Conservation (phyloP, 2,888 invertebrate species). For the Mechanitis messenoides region DNA sequence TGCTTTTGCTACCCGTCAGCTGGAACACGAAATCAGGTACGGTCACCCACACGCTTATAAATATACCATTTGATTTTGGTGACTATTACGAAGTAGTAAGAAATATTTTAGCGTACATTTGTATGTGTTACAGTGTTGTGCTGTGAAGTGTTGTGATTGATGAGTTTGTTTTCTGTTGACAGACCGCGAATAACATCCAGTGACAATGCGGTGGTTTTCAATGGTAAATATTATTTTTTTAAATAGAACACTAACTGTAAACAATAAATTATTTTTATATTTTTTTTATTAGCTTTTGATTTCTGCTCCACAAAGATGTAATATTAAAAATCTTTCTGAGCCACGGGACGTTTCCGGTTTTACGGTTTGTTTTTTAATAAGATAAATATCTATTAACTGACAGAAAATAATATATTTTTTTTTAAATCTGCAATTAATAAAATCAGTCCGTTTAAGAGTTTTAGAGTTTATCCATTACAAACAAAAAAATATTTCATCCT, state of each 20-base stretch:
- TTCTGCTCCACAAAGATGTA: too few species aligned
- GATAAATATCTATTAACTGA: too few species aligned
- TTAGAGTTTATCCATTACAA: too few species aligned
- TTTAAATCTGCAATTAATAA: too few species aligned
- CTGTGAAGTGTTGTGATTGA: constrained; percentile 35
- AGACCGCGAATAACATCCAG: constrained; percentile 47
- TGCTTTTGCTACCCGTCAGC: constrained; percentile 53
- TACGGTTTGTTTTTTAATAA: too few species aligned
- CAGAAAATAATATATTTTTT: too few species aligned
- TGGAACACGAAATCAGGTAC: constrained; percentile 38
- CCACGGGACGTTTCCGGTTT: too few species aligned
- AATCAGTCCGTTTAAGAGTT: too few species aligned
- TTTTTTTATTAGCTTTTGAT: too few species aligned
- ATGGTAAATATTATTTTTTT: constrained; percentile 50
- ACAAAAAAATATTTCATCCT: too few species aligned
- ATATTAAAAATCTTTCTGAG: too few species aligned
- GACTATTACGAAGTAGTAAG: constrained; percentile 7
- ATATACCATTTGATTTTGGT: constrained; percentile 5
- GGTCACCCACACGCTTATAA: constrained; percentile 19
- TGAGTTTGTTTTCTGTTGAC: constrained; percentile 65
- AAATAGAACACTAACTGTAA: neutral
- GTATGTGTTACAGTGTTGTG: constrained; percentile 20
- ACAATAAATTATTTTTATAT: neutral
- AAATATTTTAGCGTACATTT: constrained; percentile 9
- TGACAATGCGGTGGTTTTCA: constrained; percentile 61